Conservation (phyloP, 2,113 vertebrate species). For the Engystomops pustulosus region DNA sequence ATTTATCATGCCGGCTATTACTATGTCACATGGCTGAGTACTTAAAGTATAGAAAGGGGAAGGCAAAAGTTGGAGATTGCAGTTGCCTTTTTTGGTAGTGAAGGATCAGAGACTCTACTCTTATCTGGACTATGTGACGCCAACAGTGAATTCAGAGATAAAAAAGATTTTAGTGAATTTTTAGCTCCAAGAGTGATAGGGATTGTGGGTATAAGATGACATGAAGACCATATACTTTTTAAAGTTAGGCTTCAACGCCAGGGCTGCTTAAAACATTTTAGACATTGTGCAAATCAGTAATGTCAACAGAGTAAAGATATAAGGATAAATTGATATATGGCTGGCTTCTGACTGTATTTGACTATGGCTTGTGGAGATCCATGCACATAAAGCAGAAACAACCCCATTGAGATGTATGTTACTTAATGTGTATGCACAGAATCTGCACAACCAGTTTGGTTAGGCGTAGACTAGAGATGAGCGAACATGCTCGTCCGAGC, state of each 20-base stretch:
- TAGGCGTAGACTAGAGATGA: too few relatives aligned
- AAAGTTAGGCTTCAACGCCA: neutral
- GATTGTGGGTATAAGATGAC: neutral
- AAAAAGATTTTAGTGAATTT: neutral
- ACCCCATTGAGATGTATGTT: too few relatives aligned
- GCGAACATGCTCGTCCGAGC: too few relatives aligned
- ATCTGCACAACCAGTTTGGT: too few relatives aligned
- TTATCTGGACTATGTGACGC: neutral
- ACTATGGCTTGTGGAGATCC: too few relatives aligned
- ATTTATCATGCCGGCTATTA: neutral
- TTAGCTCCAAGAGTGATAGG: neutral
- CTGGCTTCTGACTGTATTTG: too few relatives aligned
- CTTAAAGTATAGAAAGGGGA: neutral
- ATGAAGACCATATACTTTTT: neutral
- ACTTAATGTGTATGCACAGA: too few relatives aligned
- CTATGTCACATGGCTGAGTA: neutral
- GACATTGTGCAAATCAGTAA: too few relatives aligned
- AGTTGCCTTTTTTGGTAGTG: neutral
- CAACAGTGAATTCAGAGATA: constrained; percentile 17
- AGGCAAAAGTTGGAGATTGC: neutral
- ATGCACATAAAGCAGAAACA: too few relatives aligned
- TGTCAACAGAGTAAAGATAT: too few relatives aligned
- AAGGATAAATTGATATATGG: too few relatives aligned
- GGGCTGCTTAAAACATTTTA: neutral
- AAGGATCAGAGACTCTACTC: neutral